Evolutionary conservation across 2,113 vertebrate genomes (phyloP).

Genomic region (Brienomyrus longianalis): DNA sequence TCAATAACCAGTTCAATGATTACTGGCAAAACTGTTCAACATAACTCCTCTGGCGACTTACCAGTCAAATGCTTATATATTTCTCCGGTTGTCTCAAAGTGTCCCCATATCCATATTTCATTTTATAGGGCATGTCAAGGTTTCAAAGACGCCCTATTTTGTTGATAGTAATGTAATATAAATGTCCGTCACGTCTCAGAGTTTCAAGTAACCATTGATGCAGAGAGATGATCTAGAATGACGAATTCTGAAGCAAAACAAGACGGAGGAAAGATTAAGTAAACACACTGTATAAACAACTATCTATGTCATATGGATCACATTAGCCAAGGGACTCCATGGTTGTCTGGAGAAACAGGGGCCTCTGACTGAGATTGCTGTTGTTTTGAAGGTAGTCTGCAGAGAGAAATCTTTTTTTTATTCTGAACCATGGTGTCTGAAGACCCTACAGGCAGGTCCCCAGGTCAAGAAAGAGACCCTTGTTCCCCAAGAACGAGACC

Average conservation of each 20-base stretch:
- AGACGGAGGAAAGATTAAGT: neutral
- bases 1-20: neutral
- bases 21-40: neutral
- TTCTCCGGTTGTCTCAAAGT: neutral
- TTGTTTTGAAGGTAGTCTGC: neutral
- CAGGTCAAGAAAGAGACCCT: neutral
- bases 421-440: neutral
- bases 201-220: neutral
- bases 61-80: neutral
- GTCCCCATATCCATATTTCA: neutral
- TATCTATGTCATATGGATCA: neutral
- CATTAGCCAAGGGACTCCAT: neutral
- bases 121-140: neutral
- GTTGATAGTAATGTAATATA: neutral
- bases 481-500: no score
- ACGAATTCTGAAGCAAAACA: neutral
- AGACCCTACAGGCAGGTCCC: neutral
- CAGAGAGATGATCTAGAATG: neutral
- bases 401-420: neutral
- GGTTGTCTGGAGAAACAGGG: neutral
- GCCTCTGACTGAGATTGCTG: neutral
- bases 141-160: neutral
- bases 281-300: slow-evolving; percentile 3
- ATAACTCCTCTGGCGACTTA: neutral
- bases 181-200: neutral